Base-by-base conservation (phyloP, 1,140 invertebrate genomes). In the Anoplophora glabripennis region DNA sequence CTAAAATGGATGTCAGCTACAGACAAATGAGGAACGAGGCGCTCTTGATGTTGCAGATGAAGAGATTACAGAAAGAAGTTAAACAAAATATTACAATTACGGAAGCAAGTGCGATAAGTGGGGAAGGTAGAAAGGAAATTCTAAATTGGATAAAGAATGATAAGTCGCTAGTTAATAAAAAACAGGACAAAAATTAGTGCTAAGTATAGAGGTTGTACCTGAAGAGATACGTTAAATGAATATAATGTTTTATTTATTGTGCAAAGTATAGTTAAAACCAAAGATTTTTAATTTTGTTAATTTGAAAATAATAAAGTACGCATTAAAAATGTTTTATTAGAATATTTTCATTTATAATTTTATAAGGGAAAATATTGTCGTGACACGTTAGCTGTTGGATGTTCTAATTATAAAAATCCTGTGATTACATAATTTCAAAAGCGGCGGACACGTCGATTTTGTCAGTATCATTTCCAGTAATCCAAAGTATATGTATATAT, bases 1-100 rank as follows among this genome's bases (percentile, higher is more conserved):
- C 86, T 11, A 93, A 92, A 78, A 90, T 89, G 86, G 89, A 93
- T 67, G 83, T 86, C 1, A 88, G 88, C 9, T 90, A 90, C 73
- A 79, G 88, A 15, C 89, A 91, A 72, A 90, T 90, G 86, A 77
- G 89, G 21, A 91, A 92, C 67, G 87, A 92, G 72, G 87, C 89
- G 1, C 71, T 92, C 28, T 76, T 93, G 3, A 90, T 92, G 85
- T 76, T 91, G 53, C 86, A 92, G 72, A 72, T 76, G 64, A 78
- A 79, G 17, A 80, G 85, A 41, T 74, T 89, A 10, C 79, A 84
- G 65, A 80, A 78, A 53, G 85, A 90, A 75, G 79, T 88, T 1
- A 70, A 72, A 5, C 86, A 88, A 64, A 78, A 83, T 12, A 83
- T 90, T 2, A 81, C 75, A 1, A 80, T 91, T 9, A 74, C 89